phyloP scores from a whole-genome alignment of 2,888 invertebrate genomes.

The Polyommatus iphigenia region DNA sequence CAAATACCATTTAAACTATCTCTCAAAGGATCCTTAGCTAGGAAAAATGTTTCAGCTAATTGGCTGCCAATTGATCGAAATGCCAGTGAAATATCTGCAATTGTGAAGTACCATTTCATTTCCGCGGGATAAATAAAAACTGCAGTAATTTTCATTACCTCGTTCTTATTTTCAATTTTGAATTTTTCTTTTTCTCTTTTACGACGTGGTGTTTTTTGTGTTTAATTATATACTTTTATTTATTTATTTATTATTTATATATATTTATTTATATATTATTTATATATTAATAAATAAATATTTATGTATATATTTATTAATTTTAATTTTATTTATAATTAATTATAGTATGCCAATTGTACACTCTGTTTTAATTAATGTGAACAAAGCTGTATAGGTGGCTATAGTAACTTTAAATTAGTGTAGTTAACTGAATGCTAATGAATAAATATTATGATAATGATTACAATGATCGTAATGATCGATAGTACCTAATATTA shows the following conservation, averaged over 20 bases:
- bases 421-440: too few relatives aligned
- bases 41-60: constrained; percentile 1
- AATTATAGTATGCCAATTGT: background rate
- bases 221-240: background rate
- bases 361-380: background rate
- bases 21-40: background rate
- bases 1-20: background rate
- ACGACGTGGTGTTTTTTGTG: background rate
- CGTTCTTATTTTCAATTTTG: background rate
- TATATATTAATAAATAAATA: too few relatives aligned
- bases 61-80: constrained; percentile 5
- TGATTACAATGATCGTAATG: too few relatives aligned
- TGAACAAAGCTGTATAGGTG: background rate
- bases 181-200: background rate
- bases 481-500: background rate
- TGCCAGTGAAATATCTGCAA: constrained; percentile 3
- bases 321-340: too few relatives aligned
- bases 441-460: too few relatives aligned
- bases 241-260: too few relatives aligned
- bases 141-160: background rate
- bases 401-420: too few relatives aligned
- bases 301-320: too few relatives aligned
- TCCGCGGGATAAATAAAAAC: constrained; percentile 7
- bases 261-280: too few relatives aligned
- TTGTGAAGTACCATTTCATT: background rate